Percentiles rank a stretch among this genome's conserved stretches.
Evolutionary conservation across 2,113 vertebrate genomes (phyloP).

Genomic region (Petaurus breviceps): DNA sequence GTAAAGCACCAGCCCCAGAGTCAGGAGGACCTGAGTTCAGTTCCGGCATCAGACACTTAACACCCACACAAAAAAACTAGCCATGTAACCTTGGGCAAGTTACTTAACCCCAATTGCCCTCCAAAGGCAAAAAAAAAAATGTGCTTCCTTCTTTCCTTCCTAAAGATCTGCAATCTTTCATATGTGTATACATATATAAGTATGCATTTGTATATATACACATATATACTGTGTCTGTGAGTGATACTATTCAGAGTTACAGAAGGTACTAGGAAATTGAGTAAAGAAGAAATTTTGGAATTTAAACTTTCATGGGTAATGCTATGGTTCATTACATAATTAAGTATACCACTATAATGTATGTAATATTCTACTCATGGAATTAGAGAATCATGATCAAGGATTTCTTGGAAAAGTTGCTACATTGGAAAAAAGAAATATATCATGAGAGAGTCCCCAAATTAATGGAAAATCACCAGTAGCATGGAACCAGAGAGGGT

Average conservation of each 20-base stretch:
- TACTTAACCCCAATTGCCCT: too few species aligned
- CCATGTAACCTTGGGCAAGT: too few species aligned
- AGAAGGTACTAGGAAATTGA: neutral
- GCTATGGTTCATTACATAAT: neutral
- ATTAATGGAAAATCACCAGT: neutral
- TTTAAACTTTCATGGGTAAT: neutral
- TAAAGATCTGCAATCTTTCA: neutral
- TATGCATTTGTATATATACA: too few species aligned
- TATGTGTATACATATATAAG: neutral
- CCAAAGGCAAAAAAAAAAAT: too few species aligned
- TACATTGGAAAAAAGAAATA: neutral
- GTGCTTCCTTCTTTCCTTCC: neutral
- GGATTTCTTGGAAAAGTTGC: neutral
- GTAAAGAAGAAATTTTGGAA: neutral
- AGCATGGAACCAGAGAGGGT: neutral
- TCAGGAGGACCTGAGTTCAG: too few species aligned
- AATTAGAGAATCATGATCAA: neutral
- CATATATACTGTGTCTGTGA: neutral
- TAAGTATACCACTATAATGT: neutral
- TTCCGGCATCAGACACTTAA: too few species aligned
- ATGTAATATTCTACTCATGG: neutral
- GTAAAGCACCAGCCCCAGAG: too few species aligned
- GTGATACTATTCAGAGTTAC: neutral
- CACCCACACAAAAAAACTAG: too few species aligned
- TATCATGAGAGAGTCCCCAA: neutral